These are phyloP conservation scores for Amniataba percoides DNA, from an alignment of 2,797 vertebrate genomes.

Conservation along the genomic window DNA sequence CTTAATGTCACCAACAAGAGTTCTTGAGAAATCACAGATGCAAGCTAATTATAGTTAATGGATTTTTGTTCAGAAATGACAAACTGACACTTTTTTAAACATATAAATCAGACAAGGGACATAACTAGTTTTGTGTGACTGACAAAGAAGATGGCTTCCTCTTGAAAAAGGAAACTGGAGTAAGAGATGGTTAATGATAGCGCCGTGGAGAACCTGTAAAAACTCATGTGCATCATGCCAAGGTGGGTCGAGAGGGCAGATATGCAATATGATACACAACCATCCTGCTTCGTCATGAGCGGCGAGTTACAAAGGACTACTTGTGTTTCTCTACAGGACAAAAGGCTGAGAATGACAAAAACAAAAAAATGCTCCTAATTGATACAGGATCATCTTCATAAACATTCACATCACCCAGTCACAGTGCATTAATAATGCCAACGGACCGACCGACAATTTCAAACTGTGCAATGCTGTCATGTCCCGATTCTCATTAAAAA, in stretches of 20 bases:
- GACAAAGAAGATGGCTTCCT: neutral
- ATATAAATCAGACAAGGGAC: neutral
- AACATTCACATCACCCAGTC: constrained; percentile 12
- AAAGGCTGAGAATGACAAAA: neutral
- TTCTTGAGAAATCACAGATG: neutral
- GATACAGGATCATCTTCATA: constrained; percentile 34
- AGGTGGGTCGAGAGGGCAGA: neutral
- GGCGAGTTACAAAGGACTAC: neutral
- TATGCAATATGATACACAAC: neutral
- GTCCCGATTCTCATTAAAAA: constrained; percentile 61
- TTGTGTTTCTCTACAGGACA: neutral
- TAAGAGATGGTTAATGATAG: neutral
- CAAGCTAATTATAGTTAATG: neutral
- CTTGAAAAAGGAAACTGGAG: neutral
- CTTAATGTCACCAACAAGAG: constrained; percentile 32
- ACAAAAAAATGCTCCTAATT: neutral
- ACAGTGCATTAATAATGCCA: constrained; percentile 44
- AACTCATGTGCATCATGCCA: neutral
- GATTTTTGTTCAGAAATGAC: neutral
- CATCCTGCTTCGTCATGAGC: neutral
- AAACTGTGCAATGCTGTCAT: constrained; percentile 37
- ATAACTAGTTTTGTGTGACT: too few relatives aligned
- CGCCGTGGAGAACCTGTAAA: neutral
- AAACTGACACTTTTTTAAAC: neutral
- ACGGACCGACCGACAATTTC: constrained; percentile 15